Base-by-base conservation (phyloP, 2,888 invertebrate genomes). In the Ophioninae sp. region DNA sequence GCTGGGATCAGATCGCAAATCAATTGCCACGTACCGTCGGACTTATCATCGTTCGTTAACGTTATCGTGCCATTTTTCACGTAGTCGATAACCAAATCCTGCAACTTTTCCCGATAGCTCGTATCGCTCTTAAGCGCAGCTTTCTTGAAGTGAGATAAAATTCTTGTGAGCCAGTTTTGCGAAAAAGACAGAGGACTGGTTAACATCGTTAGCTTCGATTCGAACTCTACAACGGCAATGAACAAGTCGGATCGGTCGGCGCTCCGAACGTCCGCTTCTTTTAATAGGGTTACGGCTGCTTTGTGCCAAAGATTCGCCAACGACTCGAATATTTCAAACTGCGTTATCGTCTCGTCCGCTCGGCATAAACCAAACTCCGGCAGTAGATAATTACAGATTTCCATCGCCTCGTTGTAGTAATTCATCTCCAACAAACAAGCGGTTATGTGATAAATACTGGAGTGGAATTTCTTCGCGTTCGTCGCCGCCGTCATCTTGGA, bases 371-470 rank as follows among this genome's bases (percentile, higher is more conserved):
- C 13, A 6, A 21, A 56, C 13, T 86, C 80, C n/a, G 88, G 84
- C 10, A 87, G 57, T 6, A 91, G 37, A 61, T 87, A 86, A 59
- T 83, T 73, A 39, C 86, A 88, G 13, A 92, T 67, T 21, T 87
- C 57, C 64, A 85, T 85, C 0, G 91, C 90, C 80, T 91, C 89
- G 0, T 84, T 8, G 69, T 89, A 89, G 7, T 88, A 59, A 23
- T 84, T 13, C 79, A 88, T 87, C 3, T 83, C 81, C 0, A 91
- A 68, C 17, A 91, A 82, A 74, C 88, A 90, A 13, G 85, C 84
- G 7, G 87, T 69, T 41, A 93, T 88, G 80, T 89, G 90, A 72
- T 88, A 93, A 2, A 92, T 41, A n/a, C 88, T 86, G 6, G 87
- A 87, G 20, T 88, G 85, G 79, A 88, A 91, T 64, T 89, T 89